Base-by-base conservation (phyloP, 2,113 vertebrate genomes). In the Muntiacus reevesi region DNA sequence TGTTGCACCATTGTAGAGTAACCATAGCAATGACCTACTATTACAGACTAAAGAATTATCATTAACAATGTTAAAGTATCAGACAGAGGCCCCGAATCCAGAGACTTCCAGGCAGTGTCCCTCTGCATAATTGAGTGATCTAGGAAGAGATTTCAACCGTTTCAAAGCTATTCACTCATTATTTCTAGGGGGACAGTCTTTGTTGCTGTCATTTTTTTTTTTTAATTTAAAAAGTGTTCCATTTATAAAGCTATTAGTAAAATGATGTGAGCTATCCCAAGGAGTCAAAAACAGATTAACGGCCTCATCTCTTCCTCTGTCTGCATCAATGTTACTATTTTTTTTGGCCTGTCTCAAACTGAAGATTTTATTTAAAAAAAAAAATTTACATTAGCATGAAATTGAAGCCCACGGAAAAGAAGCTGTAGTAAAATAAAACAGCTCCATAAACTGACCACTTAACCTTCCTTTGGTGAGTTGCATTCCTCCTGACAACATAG, bases 11-110 rank as follows among this genome's bases (percentile, higher is more conserved):
- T 99, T 99, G 98, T 99, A 98, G 98, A 98, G 99, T 99, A 99
- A 99, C 99, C 99, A 99, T 99, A 99, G 99, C 99, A 99, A 99
- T 99, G 99, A 99, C 99, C 99, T 99, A 99, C 98, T 99, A 99
- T 99, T 99, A 99, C 98, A 98, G 99, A 99, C 98, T 98, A 98
- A 99, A 98, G 99, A 99, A 99, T 99, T 99, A 99, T 99, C 99
- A 99, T 99, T 99, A 99, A 98, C 98, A 98, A 98, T 98, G 98
- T 99, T 99, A 99, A 99, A 99, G 98, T 99, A 99, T 99, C 98
- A 99, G 97, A 98, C 62, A 11, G 98, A 98, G 98, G 98, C 98
- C 96, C 96, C 55, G 98, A 97, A 98, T 99, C 98, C 91, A n/a
- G 96, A 98, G 96, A 94, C 98, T 98, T 98, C 88, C 89, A 98